Evolutionary conservation across 2,113 vertebrate species (phyloP).

Genomic region (Sinocyclocheilus anshuiensis): DNA sequence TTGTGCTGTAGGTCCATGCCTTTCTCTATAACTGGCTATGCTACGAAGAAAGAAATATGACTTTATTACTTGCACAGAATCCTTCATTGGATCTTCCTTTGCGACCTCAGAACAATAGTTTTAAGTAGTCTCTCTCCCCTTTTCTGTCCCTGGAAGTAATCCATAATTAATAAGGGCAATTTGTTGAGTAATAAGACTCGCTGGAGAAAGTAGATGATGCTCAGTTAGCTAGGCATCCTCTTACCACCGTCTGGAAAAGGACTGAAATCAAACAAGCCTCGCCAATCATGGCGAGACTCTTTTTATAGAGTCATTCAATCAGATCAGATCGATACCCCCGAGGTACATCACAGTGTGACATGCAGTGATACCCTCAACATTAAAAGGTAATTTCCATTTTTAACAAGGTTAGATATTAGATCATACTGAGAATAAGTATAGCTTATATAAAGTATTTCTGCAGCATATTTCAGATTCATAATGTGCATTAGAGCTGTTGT

Average conservation of each 20-base stretch:
- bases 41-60: not conserved
- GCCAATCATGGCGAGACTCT: conserved; percentile 51
- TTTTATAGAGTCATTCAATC: conserved; percentile 61
- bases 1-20: not conserved
- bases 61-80: conserved; percentile 21
- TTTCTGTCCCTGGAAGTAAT: conserved; percentile 52
- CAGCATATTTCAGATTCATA: not conserved
- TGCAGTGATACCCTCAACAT: conserved; percentile 23
- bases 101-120: not conserved
- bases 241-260: conserved; percentile 47
- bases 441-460: conserved; percentile 2
- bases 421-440: not conserved
- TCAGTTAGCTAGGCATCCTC: conserved; percentile 34
- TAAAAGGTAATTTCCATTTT: conserved; percentile 27
- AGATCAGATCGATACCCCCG: conserved; percentile 44
- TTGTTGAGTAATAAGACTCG: conserved; percentile 58
- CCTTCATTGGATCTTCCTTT: not conserved
- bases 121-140: conserved; percentile 23
- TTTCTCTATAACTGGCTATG: not conserved
- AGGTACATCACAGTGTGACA: conserved; percentile 26
- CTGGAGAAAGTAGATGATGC: conserved; percentile 27
- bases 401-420: conserved; percentile 27
- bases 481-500: not conserved
- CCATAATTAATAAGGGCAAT: conserved; percentile 68
- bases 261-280: conserved; percentile 51